Base-by-base conservation (phyloP, 2,113 vertebrate genomes). In the Shinisaurus crocodilurus region DNA sequence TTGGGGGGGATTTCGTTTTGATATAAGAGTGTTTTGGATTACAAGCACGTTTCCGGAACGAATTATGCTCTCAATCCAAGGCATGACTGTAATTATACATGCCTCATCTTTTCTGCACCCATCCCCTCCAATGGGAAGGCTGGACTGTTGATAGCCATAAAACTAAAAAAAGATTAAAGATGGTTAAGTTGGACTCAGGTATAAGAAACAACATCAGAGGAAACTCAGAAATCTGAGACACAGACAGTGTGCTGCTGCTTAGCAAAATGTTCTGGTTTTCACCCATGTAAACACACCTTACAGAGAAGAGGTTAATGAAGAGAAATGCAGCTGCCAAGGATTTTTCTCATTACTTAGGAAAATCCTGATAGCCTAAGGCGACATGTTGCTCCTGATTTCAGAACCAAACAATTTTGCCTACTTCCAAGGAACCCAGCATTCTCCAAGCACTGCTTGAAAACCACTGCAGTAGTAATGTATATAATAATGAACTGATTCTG, bases 221-320 rank as follows among this genome's bases (percentile, higher is more conserved):
- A n/a, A n/a, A n/a, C n/a, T n/a, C n/a, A n/a, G n/a, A n/a, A n/a
- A n/a, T n/a, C n/a, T n/a, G n/a, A n/a, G n/a, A n/a, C n/a, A 77
- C 3, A 79, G 43, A 69, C 8, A 69, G 67, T 50, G 48, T 50
- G 9, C 2, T 69, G 29, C 1, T 40, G 67, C 84, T 75, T 72
- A 82, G 29, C 29, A 83, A 81, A 88, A 86, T 6, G 1, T 88
- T 82, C 34, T 91, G 50, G 7, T 8, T 54, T 12, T 12, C 50
- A 9, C 50, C 50, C 50, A 54, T 90, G 86, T 34, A 6, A 81
- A 80, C 37, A 29, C 34, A 13, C 15, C 34, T 70, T 84, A 60
- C 87, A 54, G 10, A 94, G 60, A 72, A 75, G 91, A 87, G 88
- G 76, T 20, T 60, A 92, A 91, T 18, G 86, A 82, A 69, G 10